These are phyloP conservation scores for Sebastes vulpes DNA, from an alignment of 2,797 vertebrate species.

Conservation along the genomic window DNA sequence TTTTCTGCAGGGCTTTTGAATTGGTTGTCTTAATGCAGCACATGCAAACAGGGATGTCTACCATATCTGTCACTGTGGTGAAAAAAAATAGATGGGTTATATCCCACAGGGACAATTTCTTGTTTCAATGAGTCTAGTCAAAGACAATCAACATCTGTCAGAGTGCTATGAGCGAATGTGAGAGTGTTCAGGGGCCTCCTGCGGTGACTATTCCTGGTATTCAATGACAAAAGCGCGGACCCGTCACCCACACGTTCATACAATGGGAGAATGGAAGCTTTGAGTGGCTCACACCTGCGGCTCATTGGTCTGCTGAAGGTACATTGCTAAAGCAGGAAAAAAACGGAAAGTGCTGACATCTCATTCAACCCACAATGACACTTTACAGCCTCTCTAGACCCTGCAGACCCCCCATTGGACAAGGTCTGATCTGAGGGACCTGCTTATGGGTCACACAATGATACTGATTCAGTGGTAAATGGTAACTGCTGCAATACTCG, in stretches of 20 bases:
- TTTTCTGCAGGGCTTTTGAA: background rate
- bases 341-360: slow-evolving; percentile 9
- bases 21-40: background rate
- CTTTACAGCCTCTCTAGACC: background rate
- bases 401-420: background rate
- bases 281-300: slow-evolving; percentile 43
- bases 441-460: background rate
- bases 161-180: background rate
- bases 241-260: slow-evolving; percentile 24
- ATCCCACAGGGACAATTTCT: background rate
- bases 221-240: slow-evolving; percentile 15
- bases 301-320: slow-evolving; percentile 1
- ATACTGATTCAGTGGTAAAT: background rate
- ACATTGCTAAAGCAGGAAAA: slow-evolving; percentile 1
- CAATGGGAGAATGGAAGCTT: slow-evolving; percentile 19
- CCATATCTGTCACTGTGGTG: background rate
- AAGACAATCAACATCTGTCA: slow-evolving; percentile 10
- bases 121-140: slow-evolving; percentile 11
- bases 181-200: slow-evolving; percentile 10
- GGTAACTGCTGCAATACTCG: background rate
- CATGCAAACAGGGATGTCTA: background rate
- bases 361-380: slow-evolving; percentile 5
- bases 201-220: slow-evolving; percentile 19
- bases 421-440: background rate
- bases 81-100: background rate